Conservation (phyloP, 2,888 invertebrate genomes). For the Agrochola lota region DNA sequence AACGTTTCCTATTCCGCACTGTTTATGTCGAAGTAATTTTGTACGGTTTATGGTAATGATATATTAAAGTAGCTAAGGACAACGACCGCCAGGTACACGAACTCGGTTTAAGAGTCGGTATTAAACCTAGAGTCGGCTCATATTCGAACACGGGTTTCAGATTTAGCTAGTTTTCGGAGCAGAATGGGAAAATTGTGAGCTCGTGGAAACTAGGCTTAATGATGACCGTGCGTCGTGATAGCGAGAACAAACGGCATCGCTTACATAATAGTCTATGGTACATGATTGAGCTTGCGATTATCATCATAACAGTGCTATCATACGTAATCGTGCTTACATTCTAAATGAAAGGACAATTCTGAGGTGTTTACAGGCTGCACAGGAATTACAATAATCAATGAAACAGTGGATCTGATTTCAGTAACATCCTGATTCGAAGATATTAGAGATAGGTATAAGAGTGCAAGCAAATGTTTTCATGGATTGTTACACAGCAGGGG, state of each 20-base stretch:
- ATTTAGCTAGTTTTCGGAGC: slow-evolving; percentile 17
- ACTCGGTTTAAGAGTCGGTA: slow-evolving; percentile 14
- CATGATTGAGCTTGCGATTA: slow-evolving; percentile 2
- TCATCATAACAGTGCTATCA: background rate
- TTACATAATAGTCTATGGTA: slow-evolving; percentile 12
- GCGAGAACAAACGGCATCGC: slow-evolving; percentile 11
- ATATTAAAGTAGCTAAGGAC: slow-evolving; percentile 41
- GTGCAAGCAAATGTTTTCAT: background rate
- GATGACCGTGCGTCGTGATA: background rate
- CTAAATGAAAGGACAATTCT: background rate
- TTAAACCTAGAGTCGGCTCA: slow-evolving; percentile 7
- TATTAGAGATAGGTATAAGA: too few relatives aligned
- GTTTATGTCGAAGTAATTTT: slow-evolving; percentile 56
- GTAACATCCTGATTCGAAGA: background rate
- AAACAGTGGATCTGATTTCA: background rate
- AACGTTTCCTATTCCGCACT: slow-evolving; percentile 50
- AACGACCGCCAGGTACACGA: slow-evolving; percentile 25
- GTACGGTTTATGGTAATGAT: slow-evolving; percentile 52
- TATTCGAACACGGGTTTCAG: slow-evolving; percentile 1
- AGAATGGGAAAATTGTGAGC: slow-evolving; percentile 11
- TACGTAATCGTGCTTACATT: background rate
- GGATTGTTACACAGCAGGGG: background rate
- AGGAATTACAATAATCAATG: background rate
- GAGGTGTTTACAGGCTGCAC: background rate
- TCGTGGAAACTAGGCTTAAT: slow-evolving; percentile 33